phyloP scores from a whole-genome alignment of 2,888 invertebrate genomes.

The Tipula confusa region DNA sequence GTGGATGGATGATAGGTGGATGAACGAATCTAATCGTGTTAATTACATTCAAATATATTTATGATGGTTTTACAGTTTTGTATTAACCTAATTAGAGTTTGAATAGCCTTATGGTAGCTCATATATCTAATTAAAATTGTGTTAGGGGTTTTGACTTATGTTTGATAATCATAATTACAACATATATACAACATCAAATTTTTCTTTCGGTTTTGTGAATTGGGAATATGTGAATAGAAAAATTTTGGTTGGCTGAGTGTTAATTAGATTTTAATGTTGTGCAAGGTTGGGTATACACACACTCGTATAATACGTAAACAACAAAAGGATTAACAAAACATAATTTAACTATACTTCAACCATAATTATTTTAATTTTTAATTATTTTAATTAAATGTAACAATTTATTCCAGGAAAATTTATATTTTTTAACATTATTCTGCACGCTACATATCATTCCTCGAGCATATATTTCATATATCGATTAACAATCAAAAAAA shows the following conservation, averaged over 20 bases:
- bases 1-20: neutral
- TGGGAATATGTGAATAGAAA: neutral
- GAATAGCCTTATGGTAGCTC: neutral
- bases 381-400: neutral
- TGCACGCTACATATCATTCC: neutral
- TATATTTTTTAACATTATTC: neutral
- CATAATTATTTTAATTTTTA: neutral
- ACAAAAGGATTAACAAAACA: neutral
- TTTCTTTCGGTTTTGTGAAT: neutral
- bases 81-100: neutral
- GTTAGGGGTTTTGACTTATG: neutral
- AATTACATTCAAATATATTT: neutral
- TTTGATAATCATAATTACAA: neutral
- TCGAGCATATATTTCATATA: neutral
- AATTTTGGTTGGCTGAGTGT: neutral
- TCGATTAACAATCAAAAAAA: neutral
- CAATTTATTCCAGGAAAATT: neutral
- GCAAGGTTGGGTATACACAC: constrained; percentile 9
- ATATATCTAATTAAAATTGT: constrained; percentile 9
- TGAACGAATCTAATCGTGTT: neutral
- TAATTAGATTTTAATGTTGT: constrained; percentile 25
- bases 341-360: neutral
- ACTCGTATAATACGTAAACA: neutral
- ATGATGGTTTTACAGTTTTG: neutral
- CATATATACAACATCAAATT: neutral